Evolutionary conservation across 2,113 vertebrate genomes (phyloP).

Genomic region (Myrmophylax atrothorax): DNA sequence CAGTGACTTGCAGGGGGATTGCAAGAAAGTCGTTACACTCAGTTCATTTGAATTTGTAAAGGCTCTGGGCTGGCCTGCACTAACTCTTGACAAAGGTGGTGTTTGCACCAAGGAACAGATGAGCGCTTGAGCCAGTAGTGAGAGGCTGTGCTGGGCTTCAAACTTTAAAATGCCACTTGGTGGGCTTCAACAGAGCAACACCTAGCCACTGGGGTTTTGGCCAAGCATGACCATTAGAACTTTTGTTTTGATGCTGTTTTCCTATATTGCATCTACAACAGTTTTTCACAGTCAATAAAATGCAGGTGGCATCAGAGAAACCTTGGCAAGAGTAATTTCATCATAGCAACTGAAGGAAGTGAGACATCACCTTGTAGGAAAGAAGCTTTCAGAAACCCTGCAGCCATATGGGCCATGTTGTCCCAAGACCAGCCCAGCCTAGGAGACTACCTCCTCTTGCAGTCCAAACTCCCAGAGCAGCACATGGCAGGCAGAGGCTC

Average conservation of each 20-base stretch:
- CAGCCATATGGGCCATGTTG: neutral
- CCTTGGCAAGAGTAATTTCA: neutral
- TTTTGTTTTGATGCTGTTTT: neutral
- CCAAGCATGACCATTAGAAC: neutral
- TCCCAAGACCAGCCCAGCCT: neutral
- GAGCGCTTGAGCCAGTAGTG: rapidly evolving
- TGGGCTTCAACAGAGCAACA: neutral
- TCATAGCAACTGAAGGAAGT: neutral
- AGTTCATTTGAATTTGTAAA: neutral
- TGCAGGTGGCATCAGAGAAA: neutral
- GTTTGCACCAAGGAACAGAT: neutral
- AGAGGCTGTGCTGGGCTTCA: neutral
- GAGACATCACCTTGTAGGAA: neutral
- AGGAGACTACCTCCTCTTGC: neutral
- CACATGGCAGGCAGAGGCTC: neutral
- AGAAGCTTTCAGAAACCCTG: neutral
- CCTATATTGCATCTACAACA: neutral
- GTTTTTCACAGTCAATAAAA: constrained; percentile 3
- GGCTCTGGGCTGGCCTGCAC: neutral
- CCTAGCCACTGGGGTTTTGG: neutral
- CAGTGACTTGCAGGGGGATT: rapidly evolving
- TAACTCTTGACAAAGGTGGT: neutral
- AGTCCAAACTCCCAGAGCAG: neutral
- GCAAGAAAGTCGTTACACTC: rapidly evolving
- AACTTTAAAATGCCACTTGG: rapidly evolving